Conservation (phyloP, 2,113 vertebrate species). For the Rhodinocichla rosea region DNA sequence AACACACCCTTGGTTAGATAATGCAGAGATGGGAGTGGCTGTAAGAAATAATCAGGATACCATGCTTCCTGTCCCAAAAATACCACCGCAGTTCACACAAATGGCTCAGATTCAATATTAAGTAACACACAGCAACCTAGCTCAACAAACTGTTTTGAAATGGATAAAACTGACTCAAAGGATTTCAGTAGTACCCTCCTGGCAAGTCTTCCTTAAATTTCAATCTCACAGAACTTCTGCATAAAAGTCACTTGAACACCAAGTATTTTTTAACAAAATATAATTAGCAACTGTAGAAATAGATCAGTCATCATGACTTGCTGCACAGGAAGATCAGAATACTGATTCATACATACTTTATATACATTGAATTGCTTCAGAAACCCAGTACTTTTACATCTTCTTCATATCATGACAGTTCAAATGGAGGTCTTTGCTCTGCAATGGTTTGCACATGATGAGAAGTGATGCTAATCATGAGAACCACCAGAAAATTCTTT, state of each 20-base stretch:
- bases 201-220: neutral
- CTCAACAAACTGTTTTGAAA: slow-evolving; percentile 26
- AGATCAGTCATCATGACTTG: slow-evolving; percentile 57
- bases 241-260: slow-evolving; percentile 35
- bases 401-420: neutral
- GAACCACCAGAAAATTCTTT: slow-evolving; percentile 19
- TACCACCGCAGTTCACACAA: neutral
- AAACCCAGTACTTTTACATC: neutral
- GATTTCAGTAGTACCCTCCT: slow-evolving; percentile 15
- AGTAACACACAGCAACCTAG: neutral
- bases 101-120: neutral
- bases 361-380: slow-evolving; percentile 19
- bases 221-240: neutral
- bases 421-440: neutral
- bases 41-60: neutral
- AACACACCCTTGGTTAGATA: neutral
- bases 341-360: slow-evolving; percentile 53
- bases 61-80: neutral
- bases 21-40: neutral
- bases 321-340: slow-evolving; percentile 34
- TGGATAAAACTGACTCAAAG: neutral
- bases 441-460: slow-evolving; percentile 39
- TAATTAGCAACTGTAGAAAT: slow-evolving; percentile 58
- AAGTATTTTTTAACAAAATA: slow-evolving; percentile 43
- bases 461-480: slow-evolving; percentile 53